Conservation (phyloP, 2,888 invertebrate species). For the Temnothorax unifasciatus region DNA sequence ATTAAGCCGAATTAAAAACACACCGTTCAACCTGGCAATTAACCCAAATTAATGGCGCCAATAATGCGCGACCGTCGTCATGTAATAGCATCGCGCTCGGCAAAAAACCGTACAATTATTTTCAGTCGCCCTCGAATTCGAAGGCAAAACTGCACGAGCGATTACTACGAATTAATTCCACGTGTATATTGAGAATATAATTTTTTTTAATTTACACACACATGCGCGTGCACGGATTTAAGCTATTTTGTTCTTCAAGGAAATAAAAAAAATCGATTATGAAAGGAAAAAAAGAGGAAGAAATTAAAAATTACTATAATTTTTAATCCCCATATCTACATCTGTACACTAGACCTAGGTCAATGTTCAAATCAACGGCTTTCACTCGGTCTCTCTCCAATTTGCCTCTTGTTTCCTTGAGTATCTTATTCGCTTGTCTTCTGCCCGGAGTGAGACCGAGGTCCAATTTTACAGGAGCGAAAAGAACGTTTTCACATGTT, state of each 20-base stretch:
- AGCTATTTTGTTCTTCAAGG: conserved; percentile 6
- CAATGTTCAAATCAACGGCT: conserved; percentile 87
- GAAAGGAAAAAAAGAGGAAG: conserved; percentile 3
- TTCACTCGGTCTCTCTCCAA: conserved; percentile 84
- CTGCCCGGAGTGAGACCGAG: conserved; percentile 92
- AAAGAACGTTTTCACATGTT: conserved; percentile 49
- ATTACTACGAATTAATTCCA: conserved; percentile 62
- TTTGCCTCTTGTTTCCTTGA: conserved; percentile 85
- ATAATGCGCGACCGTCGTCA: conserved; percentile 41
- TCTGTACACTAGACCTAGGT: conserved; percentile 89
- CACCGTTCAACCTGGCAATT: conserved; percentile 46
- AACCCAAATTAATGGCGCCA: conserved; percentile 54
- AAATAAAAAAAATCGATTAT: not conserved
- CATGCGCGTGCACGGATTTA: not conserved
- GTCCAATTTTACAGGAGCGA: conserved; percentile 86
- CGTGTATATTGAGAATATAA: conserved; percentile 73
- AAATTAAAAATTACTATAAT: conserved; percentile 69
- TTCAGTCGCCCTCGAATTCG: conserved; percentile 16
- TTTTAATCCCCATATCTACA: not conserved
- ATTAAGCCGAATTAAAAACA: conserved; percentile 53
- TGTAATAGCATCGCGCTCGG: conserved; percentile 7
- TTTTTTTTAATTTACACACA: conserved; percentile 39
- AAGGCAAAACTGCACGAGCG: conserved; percentile 12
- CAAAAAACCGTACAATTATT: conserved; percentile 39
- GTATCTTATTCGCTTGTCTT: conserved; percentile 91